Conservation (phyloP, 2,113 vertebrate species). For the Serinus canaria region DNA sequence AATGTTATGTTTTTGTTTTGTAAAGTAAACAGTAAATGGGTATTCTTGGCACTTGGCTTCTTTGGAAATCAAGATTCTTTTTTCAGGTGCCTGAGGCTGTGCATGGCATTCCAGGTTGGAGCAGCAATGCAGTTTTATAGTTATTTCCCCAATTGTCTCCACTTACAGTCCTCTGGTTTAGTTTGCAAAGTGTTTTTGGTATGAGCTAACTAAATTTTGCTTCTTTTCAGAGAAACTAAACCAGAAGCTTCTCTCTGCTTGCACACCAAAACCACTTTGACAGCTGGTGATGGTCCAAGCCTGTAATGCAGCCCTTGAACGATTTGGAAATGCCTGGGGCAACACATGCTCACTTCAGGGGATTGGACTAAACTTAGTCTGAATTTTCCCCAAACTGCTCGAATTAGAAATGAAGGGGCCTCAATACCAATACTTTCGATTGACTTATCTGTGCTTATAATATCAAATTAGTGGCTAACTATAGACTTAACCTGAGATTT, state of each 20-base stretch:
- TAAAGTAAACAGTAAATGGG: not conserved
- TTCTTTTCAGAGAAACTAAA: constrained; percentile 3
- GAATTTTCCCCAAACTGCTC: not conserved
- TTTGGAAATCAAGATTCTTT: not conserved
- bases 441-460: not conserved
- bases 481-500: not conserved
- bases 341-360: not conserved
- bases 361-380: not conserved
- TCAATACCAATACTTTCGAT: not conserved
- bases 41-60: not conserved
- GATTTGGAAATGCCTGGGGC: not conserved
- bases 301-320: not conserved
- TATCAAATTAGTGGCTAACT: not conserved
- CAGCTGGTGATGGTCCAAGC: not conserved
- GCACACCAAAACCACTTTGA: not conserved
- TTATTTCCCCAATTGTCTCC: constrained; percentile 1
- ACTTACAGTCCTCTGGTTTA: not conserved
- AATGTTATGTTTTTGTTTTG: not conserved
- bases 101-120: not conserved
- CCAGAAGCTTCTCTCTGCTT: not conserved
- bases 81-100: constrained; percentile 9
- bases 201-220: not conserved
- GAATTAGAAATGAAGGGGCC: not conserved
- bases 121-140: constrained; percentile 9
- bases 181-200: constrained; percentile 12